Evolutionary conservation across 2,797 vertebrate genomes (phyloP).

Genomic region (Megalops cyprinoides): DNA sequence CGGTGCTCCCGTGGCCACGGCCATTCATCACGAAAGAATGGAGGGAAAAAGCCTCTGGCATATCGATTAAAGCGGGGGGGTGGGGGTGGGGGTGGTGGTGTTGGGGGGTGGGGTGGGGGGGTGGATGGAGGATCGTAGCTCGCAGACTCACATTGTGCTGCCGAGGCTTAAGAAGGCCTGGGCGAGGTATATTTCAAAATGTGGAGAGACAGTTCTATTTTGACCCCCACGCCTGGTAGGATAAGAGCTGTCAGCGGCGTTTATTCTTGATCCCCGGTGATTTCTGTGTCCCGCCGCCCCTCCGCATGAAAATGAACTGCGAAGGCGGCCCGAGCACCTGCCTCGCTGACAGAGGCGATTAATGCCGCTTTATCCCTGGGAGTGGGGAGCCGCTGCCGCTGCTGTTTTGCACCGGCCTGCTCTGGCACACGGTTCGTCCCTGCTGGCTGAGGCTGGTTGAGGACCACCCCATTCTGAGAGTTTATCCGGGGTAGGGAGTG

Average conservation of each 20-base stretch:
- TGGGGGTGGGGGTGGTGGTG: neutral
- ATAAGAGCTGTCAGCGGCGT: conserved; percentile 73
- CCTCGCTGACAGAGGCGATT: conserved; percentile 75
- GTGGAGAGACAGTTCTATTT: conserved; percentile 75
- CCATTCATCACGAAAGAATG: conserved; percentile 66
- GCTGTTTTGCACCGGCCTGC: conserved; percentile 55
- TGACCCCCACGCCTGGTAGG: conserved; percentile 67
- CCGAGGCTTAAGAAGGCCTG: conserved; percentile 52
- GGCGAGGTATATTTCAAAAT: conserved; percentile 74
- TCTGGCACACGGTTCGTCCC: conserved; percentile 65
- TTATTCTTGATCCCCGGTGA: conserved; percentile 75
- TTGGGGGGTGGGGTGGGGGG: conserved; percentile 29
- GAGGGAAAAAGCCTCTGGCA: conserved; percentile 60
- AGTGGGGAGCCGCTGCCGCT: conserved; percentile 59
- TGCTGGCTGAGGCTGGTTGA: conserved; percentile 50
- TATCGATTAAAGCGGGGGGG: conserved; percentile 55
- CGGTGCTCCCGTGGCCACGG: conserved; percentile 62
- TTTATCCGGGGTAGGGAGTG: neutral
- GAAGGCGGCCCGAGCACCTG: conserved; percentile 77
- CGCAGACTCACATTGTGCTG: conserved; percentile 63
- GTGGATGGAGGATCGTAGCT: conserved; percentile 38
- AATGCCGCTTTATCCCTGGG: conserved; percentile 71
- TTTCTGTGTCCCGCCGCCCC: conserved; percentile 66
- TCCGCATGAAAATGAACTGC: conserved; percentile 78
- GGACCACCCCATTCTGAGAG: neutral